These are phyloP conservation scores for Verasper variegatus DNA, from an alignment of 2,113 vertebrate genomes.

Conservation along the genomic window DNA sequence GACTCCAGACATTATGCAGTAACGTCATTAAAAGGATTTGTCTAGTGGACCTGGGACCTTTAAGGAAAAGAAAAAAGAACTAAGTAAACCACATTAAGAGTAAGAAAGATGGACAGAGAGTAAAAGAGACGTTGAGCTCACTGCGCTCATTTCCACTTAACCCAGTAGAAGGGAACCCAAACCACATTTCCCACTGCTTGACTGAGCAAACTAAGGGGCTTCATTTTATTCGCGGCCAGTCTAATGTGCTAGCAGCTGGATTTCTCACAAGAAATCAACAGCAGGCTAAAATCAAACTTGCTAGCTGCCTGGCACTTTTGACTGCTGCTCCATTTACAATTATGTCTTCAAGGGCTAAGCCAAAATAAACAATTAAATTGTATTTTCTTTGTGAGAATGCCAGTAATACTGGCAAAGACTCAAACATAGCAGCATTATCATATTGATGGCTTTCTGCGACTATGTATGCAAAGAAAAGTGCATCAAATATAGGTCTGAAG, in stretches of 20 bases:
- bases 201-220: no score
- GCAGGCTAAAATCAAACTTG: background rate
- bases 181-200: no score
- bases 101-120: no score
- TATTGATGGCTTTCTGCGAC: conserved; percentile 10
- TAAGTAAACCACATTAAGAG: no score
- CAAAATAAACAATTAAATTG: conserved; percentile 30
- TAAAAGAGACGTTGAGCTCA: no score
- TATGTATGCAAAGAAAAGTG: background rate
- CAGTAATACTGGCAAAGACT: conserved; percentile 26
- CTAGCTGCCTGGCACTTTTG: conserved; percentile 1
- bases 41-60: no score
- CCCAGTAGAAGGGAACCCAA: no score
- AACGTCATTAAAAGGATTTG: no score
- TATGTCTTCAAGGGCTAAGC: background rate
- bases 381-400: conserved; percentile 29
- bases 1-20: no score
- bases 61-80: no score
- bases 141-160: no score
- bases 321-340: conserved; percentile 8
- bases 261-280: conserved; percentile 32
- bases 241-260: conserved; percentile 15
- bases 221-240: no score
- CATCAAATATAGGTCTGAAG: conserved; percentile 7
- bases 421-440: conserved; percentile 7